Conservation (phyloP, 2,113 vertebrate species). For the Bubo scandiacus region DNA sequence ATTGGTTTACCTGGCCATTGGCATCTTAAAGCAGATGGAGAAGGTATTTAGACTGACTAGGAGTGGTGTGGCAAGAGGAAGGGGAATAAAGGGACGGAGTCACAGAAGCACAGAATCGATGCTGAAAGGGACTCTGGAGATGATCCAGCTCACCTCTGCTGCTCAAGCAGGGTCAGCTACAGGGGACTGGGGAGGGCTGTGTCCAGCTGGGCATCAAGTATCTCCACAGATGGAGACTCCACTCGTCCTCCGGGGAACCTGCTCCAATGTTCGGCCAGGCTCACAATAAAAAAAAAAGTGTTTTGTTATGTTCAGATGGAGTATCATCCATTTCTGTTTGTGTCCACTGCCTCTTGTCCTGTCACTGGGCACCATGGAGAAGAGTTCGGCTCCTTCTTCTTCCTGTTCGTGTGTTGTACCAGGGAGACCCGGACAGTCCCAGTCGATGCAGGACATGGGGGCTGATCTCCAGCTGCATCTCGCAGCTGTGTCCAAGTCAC, state of each 20-base stretch:
- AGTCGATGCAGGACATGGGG: fast-evolving
- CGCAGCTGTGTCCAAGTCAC: fast-evolving
- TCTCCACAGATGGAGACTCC: background rate
- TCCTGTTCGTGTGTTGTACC: background rate
- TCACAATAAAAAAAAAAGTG: background rate
- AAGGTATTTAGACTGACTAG: background rate
- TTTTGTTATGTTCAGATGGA: background rate
- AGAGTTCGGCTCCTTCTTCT: background rate
- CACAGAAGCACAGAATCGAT: background rate
- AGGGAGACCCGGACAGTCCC: background rate
- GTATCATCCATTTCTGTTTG: fast-evolving
- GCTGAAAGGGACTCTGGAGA: background rate
- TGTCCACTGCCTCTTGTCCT: background rate
- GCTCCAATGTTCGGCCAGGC: fast-evolving
- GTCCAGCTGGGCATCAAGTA: fast-evolving
- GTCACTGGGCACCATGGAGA: background rate
- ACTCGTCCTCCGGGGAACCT: background rate
- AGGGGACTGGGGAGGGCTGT: background rate
- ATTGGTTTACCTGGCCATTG: background rate
- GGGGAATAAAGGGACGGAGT: background rate
- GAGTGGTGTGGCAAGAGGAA: background rate
- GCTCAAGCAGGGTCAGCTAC: background rate
- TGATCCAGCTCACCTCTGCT: background rate
- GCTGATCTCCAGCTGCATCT: background rate
- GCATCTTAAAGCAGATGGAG: background rate